A percentile compares a stretch with the other conserved stretches of the same genome.
These are phyloP conservation scores for Cichlasoma orientale DNA, from an alignment of 2,797 vertebrate genomes.

Conservation along the genomic window DNA sequence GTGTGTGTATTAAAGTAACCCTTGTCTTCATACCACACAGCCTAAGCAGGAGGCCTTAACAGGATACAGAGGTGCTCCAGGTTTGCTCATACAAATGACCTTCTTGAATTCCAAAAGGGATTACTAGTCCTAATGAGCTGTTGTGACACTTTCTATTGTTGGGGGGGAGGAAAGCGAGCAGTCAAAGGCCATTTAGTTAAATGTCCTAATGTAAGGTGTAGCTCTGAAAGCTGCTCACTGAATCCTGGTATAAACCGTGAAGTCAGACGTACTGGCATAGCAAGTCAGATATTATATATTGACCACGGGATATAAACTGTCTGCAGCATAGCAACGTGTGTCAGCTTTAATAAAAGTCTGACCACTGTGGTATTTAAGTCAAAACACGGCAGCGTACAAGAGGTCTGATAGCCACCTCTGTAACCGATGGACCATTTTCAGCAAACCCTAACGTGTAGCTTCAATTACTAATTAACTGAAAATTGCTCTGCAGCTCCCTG, in stretches of 20 bases:
- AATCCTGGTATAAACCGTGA: not conserved
- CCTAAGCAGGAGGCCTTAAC: conserved; percentile 42
- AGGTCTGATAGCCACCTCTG: not conserved
- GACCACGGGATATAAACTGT: not conserved
- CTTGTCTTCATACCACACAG: conserved; percentile 44
- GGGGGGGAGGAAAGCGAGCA: not conserved
- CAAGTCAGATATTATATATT: not conserved
- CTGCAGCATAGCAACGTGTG: not conserved
- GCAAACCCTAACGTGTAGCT: not conserved
- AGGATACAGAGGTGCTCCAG: conserved; percentile 33
- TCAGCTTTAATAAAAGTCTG: conserved; percentile 1
- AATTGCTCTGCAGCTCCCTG: not conserved
- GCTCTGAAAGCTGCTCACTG: conserved; percentile 7
- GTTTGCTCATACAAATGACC: conserved; percentile 54
- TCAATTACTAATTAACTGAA: not conserved
- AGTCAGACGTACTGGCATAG: not conserved
- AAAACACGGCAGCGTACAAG: not conserved
- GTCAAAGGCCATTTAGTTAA: conserved; percentile 28
- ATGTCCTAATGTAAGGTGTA: not conserved
- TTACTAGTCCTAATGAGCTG: conserved; percentile 58
- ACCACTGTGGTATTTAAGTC: not conserved
- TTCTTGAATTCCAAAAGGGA: conserved; percentile 57
- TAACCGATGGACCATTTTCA: not conserved
- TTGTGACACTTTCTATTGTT: conserved; percentile 42
- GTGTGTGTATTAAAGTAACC: conserved; percentile 33